phyloP scores from a whole-genome alignment of 2,888 invertebrate genomes.

The Mermis nigrescens region DNA sequence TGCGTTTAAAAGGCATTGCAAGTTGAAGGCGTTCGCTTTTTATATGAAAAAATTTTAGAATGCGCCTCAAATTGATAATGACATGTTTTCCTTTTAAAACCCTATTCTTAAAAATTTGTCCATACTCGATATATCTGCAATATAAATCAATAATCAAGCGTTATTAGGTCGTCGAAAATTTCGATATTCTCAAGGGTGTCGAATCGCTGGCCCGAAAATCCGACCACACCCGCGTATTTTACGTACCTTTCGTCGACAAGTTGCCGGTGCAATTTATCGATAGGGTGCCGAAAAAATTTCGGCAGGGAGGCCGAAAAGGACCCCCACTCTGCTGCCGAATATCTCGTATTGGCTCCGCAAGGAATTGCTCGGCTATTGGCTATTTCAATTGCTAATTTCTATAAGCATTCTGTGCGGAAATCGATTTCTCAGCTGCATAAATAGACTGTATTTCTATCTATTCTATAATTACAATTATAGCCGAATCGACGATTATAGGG shows the following conservation, averaged over 20 bases:
- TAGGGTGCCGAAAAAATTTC: background rate
- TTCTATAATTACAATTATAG: background rate
- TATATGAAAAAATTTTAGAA: no score
- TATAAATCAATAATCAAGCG: no score
- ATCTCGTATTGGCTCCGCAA: conserved; percentile 25
- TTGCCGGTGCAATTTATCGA: background rate
- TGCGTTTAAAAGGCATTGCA: no score
- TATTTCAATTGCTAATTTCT: conserved; percentile 24
- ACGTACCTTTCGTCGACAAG: background rate
- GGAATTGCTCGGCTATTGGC: conserved; percentile 28
- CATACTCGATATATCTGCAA: no score
- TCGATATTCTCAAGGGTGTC: no score
- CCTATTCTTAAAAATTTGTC: no score
- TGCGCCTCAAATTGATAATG: no score
- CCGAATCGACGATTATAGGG: background rate
- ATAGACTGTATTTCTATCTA: background rate
- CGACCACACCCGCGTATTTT: background rate
- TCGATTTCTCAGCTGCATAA: background rate
- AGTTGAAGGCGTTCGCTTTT: no score
- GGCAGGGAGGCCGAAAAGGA: background rate
- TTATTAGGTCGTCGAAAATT: no score
- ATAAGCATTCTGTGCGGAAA: background rate
- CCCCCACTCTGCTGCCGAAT: conserved; percentile 11
- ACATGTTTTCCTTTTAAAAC: no score
- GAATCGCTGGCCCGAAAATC: background rate